Base-by-base conservation (phyloP, 2,113 vertebrate species). In the Nothocercus julius region DNA sequence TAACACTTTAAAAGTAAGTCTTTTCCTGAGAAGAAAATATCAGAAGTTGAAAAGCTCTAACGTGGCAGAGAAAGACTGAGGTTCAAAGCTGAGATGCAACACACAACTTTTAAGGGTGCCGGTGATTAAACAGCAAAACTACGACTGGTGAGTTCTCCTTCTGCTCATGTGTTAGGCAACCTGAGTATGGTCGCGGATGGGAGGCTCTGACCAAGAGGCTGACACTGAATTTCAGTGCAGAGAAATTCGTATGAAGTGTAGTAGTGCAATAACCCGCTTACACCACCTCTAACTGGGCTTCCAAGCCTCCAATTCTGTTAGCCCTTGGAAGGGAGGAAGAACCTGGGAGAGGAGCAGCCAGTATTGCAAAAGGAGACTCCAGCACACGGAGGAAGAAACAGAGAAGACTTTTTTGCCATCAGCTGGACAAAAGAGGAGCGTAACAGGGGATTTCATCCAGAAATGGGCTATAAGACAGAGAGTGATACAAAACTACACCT, bases 71-170 rank as follows among this genome's bases (percentile, higher is more conserved):
- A 51, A 90, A 79, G 20, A 62, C 15, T 38, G 17, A 14, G 2
- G 56, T 78, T 88, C 45, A 78, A 78, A 86, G 28, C 34, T 86
- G 58, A 92, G 87, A 84, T 36, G 42, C 25, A 92, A 77, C 11
- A 47, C 40, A 88, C 90, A 93, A 83, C 38, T 4, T 42, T 22
- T 54, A 51, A 86, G 45, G 78, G 18, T 61, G 76, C 67, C 45
- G 56, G 73, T 88, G 93, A 83, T 87, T 63, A 83, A 94, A 72
- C 80, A 88, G 85, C 56, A 67, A 51, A 73, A n/a, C 42, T 70
- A 5, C 17, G 34, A 45, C 64, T 63, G 64, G 68, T 2, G 12
- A 32, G 14, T 34, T 81, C 59, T 85, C 82, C 79, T 87, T 58
- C 69, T 72, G 77, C 21, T 68, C 54, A 90, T 72, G 64, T 17